Conservation (phyloP, 2,113 vertebrate species). For the Piaya cayana region DNA sequence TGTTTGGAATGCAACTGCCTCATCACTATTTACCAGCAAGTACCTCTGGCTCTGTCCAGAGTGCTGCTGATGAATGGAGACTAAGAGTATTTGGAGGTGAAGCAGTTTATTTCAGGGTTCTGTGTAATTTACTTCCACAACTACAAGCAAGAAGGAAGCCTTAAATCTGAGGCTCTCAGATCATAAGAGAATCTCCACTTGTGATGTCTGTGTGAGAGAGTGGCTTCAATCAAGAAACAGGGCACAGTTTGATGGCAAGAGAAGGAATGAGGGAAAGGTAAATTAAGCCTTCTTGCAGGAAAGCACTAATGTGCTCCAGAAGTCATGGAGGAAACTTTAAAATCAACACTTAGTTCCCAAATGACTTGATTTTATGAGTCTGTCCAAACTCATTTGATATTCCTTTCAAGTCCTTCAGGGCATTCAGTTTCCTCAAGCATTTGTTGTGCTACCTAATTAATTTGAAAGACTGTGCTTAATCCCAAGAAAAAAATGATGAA, state of each 20-base stretch:
- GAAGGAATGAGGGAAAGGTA: not conserved
- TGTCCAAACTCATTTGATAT: not conserved
- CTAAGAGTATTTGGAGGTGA: not conserved
- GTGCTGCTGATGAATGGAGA: not conserved
- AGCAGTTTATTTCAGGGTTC: not conserved
- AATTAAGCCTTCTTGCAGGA: not conserved
- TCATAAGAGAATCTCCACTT: not conserved
- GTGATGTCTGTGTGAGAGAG: not conserved
- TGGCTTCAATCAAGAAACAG: not conserved
- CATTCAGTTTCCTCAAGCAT: not conserved
- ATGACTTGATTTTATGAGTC: conserved; percentile 10
- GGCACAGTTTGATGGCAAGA: not conserved
- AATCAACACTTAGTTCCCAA: not conserved
- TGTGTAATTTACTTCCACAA: not conserved
- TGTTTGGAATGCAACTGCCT: not conserved
- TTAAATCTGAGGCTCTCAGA: not conserved
- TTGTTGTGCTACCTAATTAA: conserved; percentile 24
- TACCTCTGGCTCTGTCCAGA: not conserved
- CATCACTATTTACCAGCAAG: not conserved
- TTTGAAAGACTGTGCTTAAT: conserved; percentile 8
- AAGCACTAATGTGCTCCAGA: not conserved
- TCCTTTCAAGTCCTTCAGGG: not conserved
- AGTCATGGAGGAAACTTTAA: not conserved
- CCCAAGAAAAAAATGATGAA: not conserved
- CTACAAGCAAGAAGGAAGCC: not conserved